Conservation (phyloP, 2,797 vertebrate species). For the Columba guinea region DNA sequence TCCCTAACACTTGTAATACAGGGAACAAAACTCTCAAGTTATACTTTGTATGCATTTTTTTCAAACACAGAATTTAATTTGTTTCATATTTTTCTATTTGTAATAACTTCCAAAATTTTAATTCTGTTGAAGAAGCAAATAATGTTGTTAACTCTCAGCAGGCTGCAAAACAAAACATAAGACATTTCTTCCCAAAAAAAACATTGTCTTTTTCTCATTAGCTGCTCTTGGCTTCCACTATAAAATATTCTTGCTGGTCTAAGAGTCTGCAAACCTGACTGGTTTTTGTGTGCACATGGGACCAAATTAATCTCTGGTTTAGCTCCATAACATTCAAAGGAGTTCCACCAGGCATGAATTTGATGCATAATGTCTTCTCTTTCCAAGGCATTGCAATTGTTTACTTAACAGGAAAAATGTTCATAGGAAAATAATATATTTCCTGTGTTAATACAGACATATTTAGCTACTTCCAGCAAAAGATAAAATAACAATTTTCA, state of each 20-base stretch:
- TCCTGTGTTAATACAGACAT: constrained; percentile 5
- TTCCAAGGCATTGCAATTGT: constrained; percentile 21
- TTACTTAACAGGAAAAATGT: constrained; percentile 10
- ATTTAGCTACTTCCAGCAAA: constrained; percentile 42
- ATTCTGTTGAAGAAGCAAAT: not conserved
- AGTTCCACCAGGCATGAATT: not conserved
- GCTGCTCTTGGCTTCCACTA: not conserved
- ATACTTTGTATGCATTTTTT: not conserved
- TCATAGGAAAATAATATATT: not conserved
- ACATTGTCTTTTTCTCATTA: constrained; percentile 20
- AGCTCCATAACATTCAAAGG: not conserved
- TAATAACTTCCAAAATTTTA: not conserved
- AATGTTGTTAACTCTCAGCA: not conserved
- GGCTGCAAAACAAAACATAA: not conserved
- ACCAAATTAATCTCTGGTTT: not conserved
- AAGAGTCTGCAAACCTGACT: not conserved
- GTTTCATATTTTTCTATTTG: not conserved
- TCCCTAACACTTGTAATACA: not conserved
- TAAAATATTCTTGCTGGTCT: not conserved
- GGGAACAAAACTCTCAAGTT: not conserved
- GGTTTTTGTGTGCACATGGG: not conserved
- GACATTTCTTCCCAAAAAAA: not conserved
- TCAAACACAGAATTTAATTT: not conserved
- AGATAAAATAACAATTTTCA: constrained; percentile 32
- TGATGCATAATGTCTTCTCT: not conserved